Evolutionary conservation across 2,888 invertebrate species (phyloP).

Genomic region (Phania funesta): DNA sequence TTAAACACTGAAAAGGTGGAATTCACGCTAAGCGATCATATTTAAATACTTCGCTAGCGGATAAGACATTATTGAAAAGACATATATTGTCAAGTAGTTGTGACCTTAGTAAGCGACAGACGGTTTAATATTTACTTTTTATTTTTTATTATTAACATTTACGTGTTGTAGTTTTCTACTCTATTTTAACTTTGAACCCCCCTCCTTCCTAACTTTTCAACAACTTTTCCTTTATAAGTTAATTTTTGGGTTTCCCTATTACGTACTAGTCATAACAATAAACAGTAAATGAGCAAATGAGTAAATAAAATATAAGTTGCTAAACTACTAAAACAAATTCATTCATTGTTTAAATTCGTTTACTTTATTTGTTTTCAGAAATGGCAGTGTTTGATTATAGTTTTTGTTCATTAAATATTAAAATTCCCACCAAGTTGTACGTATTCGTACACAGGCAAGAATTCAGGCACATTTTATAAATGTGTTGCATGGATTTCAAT

Average conservation of each 20-base stretch:
- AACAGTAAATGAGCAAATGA: conserved; percentile 28
- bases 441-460: neutral
- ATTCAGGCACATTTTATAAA: neutral
- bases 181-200: too few species aligned
- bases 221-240: neutral
- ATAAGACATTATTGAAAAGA: too few species aligned
- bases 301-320: conserved; percentile 11
- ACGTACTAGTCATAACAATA: neutral
- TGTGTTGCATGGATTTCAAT: conserved; percentile 3
- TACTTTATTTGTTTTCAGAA: neutral
- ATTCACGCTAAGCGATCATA: too few species aligned
- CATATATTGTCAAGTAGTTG: too few species aligned
- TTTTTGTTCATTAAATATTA: conserved; percentile 71
- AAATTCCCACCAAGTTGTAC: conserved; percentile 69
- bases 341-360: neutral
- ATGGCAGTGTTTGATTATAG: conserved; percentile 29
- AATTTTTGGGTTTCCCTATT: conserved; percentile 3
- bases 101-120: too few species aligned
- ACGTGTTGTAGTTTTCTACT: too few species aligned
- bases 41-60: too few species aligned
- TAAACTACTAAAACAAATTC: conserved; percentile 27
- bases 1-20: too few species aligned
- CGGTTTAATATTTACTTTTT: too few species aligned
- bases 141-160: too few species aligned
- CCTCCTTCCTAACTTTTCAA: too few species aligned